These are phyloP conservation scores for Heterotis niloticus DNA, from an alignment of 2,113 vertebrate genomes.

Conservation along the genomic window DNA sequence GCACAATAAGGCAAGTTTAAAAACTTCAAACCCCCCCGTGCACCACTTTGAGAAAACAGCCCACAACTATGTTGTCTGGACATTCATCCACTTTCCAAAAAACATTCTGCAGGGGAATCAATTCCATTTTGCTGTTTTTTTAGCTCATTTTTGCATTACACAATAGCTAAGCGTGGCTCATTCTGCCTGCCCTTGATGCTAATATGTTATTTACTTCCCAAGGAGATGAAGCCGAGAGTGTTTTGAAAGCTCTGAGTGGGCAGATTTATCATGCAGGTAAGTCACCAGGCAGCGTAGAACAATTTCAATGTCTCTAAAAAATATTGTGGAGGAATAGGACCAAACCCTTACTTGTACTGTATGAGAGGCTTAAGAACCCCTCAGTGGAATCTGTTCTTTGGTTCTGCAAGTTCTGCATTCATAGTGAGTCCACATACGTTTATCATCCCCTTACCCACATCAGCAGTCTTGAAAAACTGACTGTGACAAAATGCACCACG, in stretches of 20 bases:
- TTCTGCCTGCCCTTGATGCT: slow-evolving; percentile 3
- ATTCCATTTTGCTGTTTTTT: too few relatives aligned
- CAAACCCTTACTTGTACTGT: not conserved
- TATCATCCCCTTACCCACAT: too few relatives aligned
- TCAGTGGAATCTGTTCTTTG: too few relatives aligned
- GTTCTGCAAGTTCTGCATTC: too few relatives aligned
- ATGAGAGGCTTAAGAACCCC: not conserved
- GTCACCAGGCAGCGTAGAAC: not conserved
- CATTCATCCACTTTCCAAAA: not conserved
- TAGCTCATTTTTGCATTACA: not conserved
- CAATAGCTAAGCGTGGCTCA: not conserved
- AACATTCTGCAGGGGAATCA: not conserved
- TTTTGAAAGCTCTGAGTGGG: slow-evolving; percentile 5
- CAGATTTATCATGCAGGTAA: not conserved
- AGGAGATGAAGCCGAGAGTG: not conserved
- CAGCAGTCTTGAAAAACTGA: not conserved
- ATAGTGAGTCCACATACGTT: too few relatives aligned
- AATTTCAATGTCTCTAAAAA: not conserved
- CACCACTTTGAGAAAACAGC: slow-evolving; percentile 1
- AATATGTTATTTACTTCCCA: slow-evolving; percentile 4
- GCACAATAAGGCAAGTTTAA: not conserved
- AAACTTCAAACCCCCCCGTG: not conserved
- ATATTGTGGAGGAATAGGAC: not conserved
- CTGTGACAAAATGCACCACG: not conserved
- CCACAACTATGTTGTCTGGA: not conserved